Evolutionary conservation across 30 jellyfish, hydroid and myxozoan species (phyloP).

Genomic region (Phacellophora camtschatica): DNA sequence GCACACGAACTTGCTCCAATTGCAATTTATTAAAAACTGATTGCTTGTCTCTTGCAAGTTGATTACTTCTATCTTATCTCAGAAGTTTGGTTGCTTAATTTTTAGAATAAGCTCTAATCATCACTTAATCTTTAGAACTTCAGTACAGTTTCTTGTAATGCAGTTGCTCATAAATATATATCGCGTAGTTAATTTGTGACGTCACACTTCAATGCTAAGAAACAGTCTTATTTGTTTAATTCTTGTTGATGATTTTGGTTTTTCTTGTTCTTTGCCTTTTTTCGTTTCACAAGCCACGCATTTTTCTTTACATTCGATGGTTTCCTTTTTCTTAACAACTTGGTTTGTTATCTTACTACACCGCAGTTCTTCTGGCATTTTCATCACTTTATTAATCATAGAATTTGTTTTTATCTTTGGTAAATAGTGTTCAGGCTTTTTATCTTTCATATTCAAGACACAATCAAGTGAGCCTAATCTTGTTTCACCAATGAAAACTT

Average conservation of each 20-base stretch:
- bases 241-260: neutral
- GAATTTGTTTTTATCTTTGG: neutral
- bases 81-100: too few species aligned
- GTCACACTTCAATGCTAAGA: constrained; percentile 12
- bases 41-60: too few species aligned
- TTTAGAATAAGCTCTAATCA: too few species aligned
- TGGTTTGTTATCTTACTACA: constrained; percentile 12
- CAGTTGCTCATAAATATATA: neutral
- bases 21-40: too few species aligned
- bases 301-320: neutral
- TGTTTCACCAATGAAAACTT: constrained; percentile 41
- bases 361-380: constrained; percentile 47
- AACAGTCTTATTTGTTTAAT: constrained; percentile 11
- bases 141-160: neutral
- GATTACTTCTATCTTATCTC: too few species aligned
- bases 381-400: neutral
- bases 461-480: constrained; percentile 20
- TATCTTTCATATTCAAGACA: neutral
- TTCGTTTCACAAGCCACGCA: constrained; percentile 11
- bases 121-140: too few species aligned
- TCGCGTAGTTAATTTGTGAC: neutral
- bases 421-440: neutral
- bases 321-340: neutral
- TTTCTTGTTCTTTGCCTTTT: neutral
- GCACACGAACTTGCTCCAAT: too few species aligned